Conservation (phyloP, 2,113 vertebrate species). For the Lophura nycthemera region DNA sequence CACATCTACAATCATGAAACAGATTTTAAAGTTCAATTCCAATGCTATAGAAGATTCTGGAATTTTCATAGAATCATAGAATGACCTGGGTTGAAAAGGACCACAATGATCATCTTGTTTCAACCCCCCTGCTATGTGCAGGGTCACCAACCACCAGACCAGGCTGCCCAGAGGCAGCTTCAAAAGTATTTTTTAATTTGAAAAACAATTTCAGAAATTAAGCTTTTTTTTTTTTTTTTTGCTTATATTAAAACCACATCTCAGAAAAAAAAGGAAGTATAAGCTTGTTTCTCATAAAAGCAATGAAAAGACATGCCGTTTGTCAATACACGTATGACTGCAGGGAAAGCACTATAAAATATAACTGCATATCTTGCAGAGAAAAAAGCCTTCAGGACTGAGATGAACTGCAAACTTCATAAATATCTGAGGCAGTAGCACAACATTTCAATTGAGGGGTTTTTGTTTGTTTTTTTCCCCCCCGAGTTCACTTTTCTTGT, state of each 20-base stretch:
- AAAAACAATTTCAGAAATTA: neutral
- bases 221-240: neutral
- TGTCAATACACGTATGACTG: neutral
- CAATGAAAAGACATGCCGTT: neutral
- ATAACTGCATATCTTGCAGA: neutral
- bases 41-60: neutral
- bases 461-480: neutral
- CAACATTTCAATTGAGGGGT: neutral
- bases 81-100: too few relatives aligned
- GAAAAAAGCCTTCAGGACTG: neutral
- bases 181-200: neutral
- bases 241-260: neutral
- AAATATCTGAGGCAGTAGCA: neutral
- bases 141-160: too few relatives aligned
- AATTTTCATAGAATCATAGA: neutral
- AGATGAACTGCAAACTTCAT: neutral
- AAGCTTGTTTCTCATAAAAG: neutral
- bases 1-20: neutral
- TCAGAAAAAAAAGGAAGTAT: neutral
- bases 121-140: too few relatives aligned
- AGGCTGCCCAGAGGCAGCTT: too few relatives aligned
- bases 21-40: neutral
- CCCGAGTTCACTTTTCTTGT: neutral
- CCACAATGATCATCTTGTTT: too few relatives aligned
- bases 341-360: neutral